A percentile compares a stretch with the other conserved stretches of the same genome.
Conservation (phyloP, 2,113 vertebrate species). For the Noturus placidus region DNA sequence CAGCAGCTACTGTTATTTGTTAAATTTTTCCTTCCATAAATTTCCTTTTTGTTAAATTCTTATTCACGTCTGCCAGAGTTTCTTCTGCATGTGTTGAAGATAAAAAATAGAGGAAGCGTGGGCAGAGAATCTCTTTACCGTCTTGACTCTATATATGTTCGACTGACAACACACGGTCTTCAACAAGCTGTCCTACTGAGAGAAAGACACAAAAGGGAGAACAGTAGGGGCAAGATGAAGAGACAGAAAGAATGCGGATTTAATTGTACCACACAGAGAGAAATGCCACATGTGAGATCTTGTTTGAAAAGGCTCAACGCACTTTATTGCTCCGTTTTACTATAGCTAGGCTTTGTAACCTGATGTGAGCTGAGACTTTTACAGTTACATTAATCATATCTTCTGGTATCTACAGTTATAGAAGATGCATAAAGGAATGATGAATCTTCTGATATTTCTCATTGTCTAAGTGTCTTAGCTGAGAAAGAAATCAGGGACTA, state of each 20-base stretch:
- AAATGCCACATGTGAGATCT: not conserved
- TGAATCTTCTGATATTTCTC: constrained; percentile 28
- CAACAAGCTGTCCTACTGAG: constrained; percentile 19
- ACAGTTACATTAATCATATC: constrained; percentile 30
- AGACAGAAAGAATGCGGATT: constrained; percentile 26
- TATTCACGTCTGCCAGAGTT: constrained; percentile 9
- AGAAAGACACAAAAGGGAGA: constrained; percentile 25
- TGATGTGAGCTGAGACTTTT: constrained; percentile 4
- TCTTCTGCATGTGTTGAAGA: constrained; percentile 27
- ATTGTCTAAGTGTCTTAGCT: constrained; percentile 36
- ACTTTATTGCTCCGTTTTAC: constrained; percentile 37
- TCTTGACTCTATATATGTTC: constrained; percentile 38
- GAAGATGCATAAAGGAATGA: not conserved
- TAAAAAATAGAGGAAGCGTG: constrained; percentile 23
- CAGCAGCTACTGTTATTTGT: not conserved
- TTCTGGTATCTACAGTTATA: constrained; percentile 10
- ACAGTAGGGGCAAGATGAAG: not conserved
- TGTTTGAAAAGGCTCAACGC: constrained; percentile 41
- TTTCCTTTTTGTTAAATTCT: constrained; percentile 18
- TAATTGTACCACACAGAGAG: constrained; percentile 5
- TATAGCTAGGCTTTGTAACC: constrained; percentile 10
- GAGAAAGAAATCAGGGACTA: constrained; percentile 7
- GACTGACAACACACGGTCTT: constrained; percentile 8
- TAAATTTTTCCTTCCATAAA: constrained; percentile 26
- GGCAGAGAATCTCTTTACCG: constrained; percentile 31